Percentiles rank a stretch among this genome's conserved stretches.
These are phyloP conservation scores for human DNA, from an alignment of 2,113 vertebrate genomes.

Conservation along the genomic window DNA sequence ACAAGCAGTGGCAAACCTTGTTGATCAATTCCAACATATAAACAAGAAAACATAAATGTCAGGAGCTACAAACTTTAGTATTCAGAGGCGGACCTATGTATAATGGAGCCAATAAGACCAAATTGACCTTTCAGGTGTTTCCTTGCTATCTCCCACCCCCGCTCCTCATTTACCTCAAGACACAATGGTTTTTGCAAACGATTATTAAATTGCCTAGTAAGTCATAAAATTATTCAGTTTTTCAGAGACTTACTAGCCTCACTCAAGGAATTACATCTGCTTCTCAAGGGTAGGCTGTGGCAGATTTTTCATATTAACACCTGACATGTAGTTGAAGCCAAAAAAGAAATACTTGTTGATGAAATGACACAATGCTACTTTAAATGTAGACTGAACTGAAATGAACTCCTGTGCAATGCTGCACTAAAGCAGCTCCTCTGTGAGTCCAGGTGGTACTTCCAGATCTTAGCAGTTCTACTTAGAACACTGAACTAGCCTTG, in stretches of 20 bases:
- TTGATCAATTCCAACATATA: not conserved
- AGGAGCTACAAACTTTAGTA: not conserved
- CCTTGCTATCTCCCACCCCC: not conserved
- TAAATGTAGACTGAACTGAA: constrained; percentile 27
- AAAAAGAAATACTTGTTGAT: not conserved
- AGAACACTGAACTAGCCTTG: not conserved
- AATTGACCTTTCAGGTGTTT: not conserved
- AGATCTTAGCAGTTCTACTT: not conserved
- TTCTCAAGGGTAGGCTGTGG: not conserved
- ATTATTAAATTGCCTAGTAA: not conserved
- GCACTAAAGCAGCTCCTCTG: not conserved
- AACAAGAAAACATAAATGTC: not conserved
- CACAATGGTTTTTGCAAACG: not conserved
- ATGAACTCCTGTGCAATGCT: not conserved
- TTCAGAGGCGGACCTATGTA: not conserved
- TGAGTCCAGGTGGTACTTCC: not conserved
- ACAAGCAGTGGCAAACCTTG: not conserved
- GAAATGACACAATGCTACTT: constrained; percentile 9
- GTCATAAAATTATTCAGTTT: not conserved
- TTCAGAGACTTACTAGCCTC: not conserved
- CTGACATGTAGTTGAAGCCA: not conserved
- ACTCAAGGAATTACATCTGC: not conserved
- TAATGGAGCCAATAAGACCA: not conserved
- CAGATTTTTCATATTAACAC: not conserved
- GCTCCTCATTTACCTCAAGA: not conserved